Conservation (phyloP, 2,113 vertebrate genomes). For the Pyrgilauda ruficollis region DNA sequence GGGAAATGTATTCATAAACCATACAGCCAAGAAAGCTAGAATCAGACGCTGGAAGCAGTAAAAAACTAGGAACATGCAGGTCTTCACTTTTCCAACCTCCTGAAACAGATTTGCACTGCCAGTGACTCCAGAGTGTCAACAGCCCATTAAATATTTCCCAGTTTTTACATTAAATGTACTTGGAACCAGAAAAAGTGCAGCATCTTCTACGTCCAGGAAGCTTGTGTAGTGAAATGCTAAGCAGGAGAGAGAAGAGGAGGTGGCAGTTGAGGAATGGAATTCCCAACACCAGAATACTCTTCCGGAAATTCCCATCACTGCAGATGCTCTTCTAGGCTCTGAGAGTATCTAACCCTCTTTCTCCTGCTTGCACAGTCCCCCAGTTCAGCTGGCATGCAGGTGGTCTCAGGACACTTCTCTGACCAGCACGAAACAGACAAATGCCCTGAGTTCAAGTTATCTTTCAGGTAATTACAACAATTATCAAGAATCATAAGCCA, state of each 20-base stretch:
- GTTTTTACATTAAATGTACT: neutral
- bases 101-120: neutral
- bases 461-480: neutral
- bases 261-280: neutral
- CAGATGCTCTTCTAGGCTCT: neutral
- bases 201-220: neutral
- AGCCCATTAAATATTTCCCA: neutral
- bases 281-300: neutral
- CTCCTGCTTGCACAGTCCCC: neutral
- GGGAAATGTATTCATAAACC: neutral
- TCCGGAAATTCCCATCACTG: neutral
- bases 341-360: fast-evolving
- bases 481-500: neutral
- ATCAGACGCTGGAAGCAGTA: neutral
- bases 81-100: neutral
- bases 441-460: neutral
- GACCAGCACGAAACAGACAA: neutral
- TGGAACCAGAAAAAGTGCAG: neutral
- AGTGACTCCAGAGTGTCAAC: neutral
- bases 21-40: neutral
- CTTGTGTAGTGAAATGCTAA: fast-evolving
- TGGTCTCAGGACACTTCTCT: neutral
- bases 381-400: neutral
- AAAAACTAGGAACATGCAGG: neutral
- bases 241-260: neutral